Base-by-base conservation (phyloP, 2,797 vertebrate species). In the Falco concolor region DNA sequence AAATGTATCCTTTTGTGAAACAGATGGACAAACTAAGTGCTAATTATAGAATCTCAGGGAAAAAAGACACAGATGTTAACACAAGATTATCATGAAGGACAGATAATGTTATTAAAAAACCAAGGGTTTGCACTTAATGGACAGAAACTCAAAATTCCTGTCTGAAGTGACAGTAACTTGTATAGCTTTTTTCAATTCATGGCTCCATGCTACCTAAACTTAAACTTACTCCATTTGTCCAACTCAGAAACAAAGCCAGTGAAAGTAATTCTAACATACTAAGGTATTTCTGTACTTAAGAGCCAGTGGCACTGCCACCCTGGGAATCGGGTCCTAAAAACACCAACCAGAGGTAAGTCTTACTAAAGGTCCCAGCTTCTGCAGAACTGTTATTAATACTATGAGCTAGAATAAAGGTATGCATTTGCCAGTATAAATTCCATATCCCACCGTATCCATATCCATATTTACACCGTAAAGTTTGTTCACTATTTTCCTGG, bases 31-130 rank as follows among this genome's bases (percentile, higher is more conserved):
- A 95, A 96, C 52, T 49, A 91, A 93, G 50, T 75, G 61, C 17
- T 81, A 94, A 85, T 91, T 84, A 94, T 1, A 87, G 74, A 87
- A 77, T 74, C 32, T 65, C 38, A 52, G 23, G 14, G 34, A 34
- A 82, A 87, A 89, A 92, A 93, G 56, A 50, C 45, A 74, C 6
- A 63, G n/a, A 87, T 93, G 40, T 87, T 84, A 95, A 95, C 69
- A 78, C 18, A 72, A 82, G 83, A 77, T 89, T 88, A 84, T 22
- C 12, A 4, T 95, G 44, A 93, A 94, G 67, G 30, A 36, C 28
- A 90, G 49, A 74, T 75, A 83, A 77, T 32, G 78, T 56, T 93
- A 92, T 60, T 78, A n/a, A 63, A 77, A 92, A 85, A 78, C 6
- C 21, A 94, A 80, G 16, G 3, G 14, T 61, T 95, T 75, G 24